phyloP scores from a whole-genome alignment of 2,888 invertebrate genomes.

The Physocephala rufipes region DNA sequence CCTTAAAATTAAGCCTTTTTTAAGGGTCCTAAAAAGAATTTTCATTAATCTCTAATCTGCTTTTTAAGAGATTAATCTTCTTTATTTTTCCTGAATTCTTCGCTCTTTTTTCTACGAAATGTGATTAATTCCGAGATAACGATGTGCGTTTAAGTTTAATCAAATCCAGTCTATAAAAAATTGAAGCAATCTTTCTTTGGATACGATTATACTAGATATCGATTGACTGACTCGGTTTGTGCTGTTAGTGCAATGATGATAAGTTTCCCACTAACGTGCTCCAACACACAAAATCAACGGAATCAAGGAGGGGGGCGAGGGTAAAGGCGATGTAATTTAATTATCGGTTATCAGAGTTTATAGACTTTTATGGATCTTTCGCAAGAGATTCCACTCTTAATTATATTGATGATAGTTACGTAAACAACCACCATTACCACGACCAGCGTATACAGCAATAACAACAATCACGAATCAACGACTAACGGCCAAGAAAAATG shows the following conservation, averaged over 20 bases:
- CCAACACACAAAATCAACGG: no score
- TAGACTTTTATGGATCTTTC: not conserved
- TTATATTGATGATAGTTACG: constrained; percentile 8
- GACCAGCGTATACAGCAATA: no score
- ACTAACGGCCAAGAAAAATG: not conserved
- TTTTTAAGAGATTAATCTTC: constrained; percentile 11
- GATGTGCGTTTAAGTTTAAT: not conserved
- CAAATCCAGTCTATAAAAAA: not conserved
- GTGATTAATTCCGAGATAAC: constrained; percentile 7
- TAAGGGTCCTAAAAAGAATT: constrained; percentile 14
- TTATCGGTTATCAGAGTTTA: constrained; percentile 5
- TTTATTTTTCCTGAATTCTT: not conserved
- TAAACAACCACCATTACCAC: constrained; percentile 5
- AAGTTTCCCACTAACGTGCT: not conserved
- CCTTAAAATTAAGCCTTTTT: constrained; percentile 33
- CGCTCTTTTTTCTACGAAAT: not conserved
- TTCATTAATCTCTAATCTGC: constrained; percentile 14
- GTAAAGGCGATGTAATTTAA: constrained; percentile 9
- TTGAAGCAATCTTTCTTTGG: constrained; percentile 37
- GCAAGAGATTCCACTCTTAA: no score
- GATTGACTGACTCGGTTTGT: constrained; percentile 32
- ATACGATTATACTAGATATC: constrained; percentile 31
- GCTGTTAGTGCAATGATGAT: not conserved
- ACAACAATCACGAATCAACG: no score
- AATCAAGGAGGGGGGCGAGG: not conserved